Conservation (phyloP, 2,797 vertebrate species). For the Centroberyx gerrardi region DNA sequence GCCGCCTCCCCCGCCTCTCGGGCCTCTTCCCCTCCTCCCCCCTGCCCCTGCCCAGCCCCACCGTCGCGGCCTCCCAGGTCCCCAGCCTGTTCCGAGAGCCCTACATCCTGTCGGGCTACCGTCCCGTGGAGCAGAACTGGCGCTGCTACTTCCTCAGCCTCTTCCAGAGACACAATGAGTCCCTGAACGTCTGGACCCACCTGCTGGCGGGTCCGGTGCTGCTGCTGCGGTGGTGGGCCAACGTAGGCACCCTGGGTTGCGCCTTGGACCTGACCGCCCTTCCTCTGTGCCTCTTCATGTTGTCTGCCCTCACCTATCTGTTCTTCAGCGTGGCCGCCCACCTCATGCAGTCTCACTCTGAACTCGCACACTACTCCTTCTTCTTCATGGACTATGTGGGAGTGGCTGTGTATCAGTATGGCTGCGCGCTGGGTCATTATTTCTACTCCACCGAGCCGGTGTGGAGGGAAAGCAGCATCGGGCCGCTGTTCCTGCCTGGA, state of each 20-base stretch:
- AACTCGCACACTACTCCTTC: conserved; percentile 91
- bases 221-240: conserved; percentile 88
- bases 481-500: conserved; percentile 88
- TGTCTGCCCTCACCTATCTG: conserved; percentile 90
- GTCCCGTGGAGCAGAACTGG: conserved; percentile 90
- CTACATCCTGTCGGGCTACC: conserved; percentile 91
- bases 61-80: conserved; percentile 87
- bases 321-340: conserved; percentile 91
- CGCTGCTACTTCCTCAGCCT: conserved; percentile 92
- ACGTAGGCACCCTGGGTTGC: conserved; percentile 80
- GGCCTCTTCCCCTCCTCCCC: conserved; percentile 81
- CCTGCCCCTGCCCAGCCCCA: conserved; percentile 86
- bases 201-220: conserved; percentile 87
- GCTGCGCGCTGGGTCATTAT: conserved; percentile 91
- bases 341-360: conserved; percentile 93
- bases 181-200: conserved; percentile 95
- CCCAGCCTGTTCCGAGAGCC: conserved; percentile 93
- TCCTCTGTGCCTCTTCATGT: conserved; percentile 88
- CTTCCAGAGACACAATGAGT: conserved; percentile 95
- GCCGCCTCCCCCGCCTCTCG: conserved; percentile 85
- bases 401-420: conserved; percentile 93
- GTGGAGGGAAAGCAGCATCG: conserved; percentile 88
- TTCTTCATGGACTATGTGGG: conserved; percentile 96
- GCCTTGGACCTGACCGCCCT: conserved; percentile 75
- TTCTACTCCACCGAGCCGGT: conserved; percentile 90